A percentile compares a stretch with the other conserved stretches of the same genome.
Evolutionary conservation across 2,888 invertebrate species (phyloP).

Genomic region (Branchellion lobata): DNA sequence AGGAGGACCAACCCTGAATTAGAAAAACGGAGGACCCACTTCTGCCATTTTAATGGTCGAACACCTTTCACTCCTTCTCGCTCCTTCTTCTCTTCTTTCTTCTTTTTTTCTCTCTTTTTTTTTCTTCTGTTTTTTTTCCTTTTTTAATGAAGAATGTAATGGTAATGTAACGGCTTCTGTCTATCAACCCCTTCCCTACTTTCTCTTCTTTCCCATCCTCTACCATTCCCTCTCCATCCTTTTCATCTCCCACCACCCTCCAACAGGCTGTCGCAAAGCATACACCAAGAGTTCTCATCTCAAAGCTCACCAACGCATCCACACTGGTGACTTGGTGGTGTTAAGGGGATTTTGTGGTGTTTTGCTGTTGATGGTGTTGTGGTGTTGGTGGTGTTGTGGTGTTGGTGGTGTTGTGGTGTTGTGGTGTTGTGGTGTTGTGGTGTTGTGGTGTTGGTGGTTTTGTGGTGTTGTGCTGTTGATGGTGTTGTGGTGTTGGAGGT

Average conservation of each 20-base stretch:
- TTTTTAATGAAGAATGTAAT: not conserved
- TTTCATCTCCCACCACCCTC: no score
- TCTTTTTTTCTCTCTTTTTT: not conserved
- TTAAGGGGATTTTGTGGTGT: not conserved
- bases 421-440: no score
- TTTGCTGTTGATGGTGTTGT: no score
- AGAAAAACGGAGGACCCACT: slow-evolving; percentile 91
- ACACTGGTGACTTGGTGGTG: slow-evolving; percentile 76
- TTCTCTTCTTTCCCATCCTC: no score
- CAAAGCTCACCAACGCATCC: slow-evolving; percentile 95
- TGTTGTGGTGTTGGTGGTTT: not conserved
- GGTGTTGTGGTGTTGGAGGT: not conserved
- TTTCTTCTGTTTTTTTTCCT: no score
- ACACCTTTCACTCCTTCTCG: slow-evolving; percentile 49
- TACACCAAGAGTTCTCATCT: slow-evolving; percentile 97
- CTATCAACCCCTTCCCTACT: no score
- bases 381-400: not conserved
- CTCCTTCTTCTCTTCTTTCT: not conserved
- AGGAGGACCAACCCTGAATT: slow-evolving; percentile 92
- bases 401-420: no score
- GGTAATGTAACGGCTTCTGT: not conserved
- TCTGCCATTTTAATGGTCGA: slow-evolving; percentile 85
- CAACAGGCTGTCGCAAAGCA: slow-evolving; percentile 87
- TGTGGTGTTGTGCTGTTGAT: no score
- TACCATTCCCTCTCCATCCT: no score